Evolutionary conservation across 2,888 invertebrate species (phyloP).

Genomic region (Abscondita cerata): DNA sequence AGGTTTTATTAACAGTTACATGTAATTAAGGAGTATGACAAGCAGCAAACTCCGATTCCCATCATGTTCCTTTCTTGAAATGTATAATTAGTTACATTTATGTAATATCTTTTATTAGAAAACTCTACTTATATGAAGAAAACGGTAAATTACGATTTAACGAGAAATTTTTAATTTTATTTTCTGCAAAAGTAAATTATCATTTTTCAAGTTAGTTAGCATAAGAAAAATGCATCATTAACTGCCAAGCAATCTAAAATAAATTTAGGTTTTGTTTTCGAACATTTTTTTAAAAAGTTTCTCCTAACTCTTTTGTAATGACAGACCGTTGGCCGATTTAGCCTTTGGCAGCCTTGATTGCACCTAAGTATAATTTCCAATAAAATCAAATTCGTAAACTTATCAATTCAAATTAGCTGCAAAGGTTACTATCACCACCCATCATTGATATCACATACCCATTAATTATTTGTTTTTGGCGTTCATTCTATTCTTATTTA

Average conservation of each 20-base stretch:
- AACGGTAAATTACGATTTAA: no score
- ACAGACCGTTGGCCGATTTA: constrained; percentile 46
- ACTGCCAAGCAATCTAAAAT: constrained; percentile 54
- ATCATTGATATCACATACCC: neutral
- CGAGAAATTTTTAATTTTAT: no score
- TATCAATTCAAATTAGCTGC: neutral
- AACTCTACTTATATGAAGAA: no score
- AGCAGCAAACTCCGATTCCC: constrained; percentile 26
- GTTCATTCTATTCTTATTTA: neutral
- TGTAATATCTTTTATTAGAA: no score
- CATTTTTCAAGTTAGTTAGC: no score
- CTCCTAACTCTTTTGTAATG: constrained; percentile 58
- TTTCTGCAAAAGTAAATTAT: no score
- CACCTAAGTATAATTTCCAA: constrained; percentile 14
- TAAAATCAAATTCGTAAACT: neutral
- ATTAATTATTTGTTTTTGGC: neutral
- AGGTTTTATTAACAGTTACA: constrained; percentile 40
- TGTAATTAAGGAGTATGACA: constrained; percentile 49
- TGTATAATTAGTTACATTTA: constrained; percentile 35
- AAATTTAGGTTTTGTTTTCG: constrained; percentile 54
- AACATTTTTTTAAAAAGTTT: constrained; percentile 47
- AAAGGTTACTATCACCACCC: neutral
- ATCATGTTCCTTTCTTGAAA: constrained; percentile 38
- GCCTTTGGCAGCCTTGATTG: constrained; percentile 37
- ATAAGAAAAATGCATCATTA: constrained; percentile 13